These are phyloP conservation scores for Rousettus leschenaultii DNA, from an alignment of 2,113 vertebrate genomes.

Conservation along the genomic window DNA sequence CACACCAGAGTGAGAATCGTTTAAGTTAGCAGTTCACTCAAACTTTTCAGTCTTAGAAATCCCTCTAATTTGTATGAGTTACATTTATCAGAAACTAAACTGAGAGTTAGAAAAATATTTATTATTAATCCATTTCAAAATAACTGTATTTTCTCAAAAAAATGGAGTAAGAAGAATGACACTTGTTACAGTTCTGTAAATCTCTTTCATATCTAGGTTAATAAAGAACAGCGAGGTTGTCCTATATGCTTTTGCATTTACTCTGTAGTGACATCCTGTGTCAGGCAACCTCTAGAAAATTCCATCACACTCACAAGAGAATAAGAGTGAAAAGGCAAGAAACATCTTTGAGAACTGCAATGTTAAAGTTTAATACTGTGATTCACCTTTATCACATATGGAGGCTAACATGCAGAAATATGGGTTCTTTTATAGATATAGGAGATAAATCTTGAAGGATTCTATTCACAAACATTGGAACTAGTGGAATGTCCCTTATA, in stretches of 20 bases:
- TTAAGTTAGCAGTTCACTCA: background rate
- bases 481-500: background rate
- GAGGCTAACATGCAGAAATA: background rate
- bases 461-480: conserved; percentile 21
- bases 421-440: background rate
- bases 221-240: background rate
- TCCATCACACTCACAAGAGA: background rate
- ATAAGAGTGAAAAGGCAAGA: background rate
- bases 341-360: background rate
- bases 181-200: background rate
- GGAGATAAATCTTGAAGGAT: background rate
- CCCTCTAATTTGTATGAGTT: background rate
- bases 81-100: background rate
- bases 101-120: background rate
- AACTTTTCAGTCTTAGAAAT: background rate
- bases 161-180: background rate
- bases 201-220: background rate
- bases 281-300: background rate
- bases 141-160: background rate
- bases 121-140: background rate
- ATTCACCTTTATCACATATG: background rate
- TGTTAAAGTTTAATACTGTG: background rate
- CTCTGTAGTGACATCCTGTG: background rate
- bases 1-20: background rate
- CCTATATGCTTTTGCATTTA: background rate